phyloP scores from a whole-genome alignment of 1,140 invertebrate species.

The Lepidurus apus region DNA sequence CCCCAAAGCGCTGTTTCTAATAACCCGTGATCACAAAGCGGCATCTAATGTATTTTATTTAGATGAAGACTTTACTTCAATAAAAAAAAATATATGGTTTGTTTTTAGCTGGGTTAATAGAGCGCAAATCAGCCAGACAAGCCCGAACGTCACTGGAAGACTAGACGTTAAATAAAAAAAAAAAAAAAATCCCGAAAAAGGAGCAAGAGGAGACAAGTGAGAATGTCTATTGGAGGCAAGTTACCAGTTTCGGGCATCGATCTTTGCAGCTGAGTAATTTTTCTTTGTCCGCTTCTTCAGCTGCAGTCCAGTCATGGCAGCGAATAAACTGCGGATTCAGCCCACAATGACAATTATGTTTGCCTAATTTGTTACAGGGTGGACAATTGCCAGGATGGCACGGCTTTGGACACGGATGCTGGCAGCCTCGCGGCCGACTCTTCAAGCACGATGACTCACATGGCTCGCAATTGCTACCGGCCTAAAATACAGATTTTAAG shows the following conservation, averaged over 20 bases:
- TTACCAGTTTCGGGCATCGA: conserved; percentile 77
- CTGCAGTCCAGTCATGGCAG: conserved; percentile 59
- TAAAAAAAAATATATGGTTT: too few relatives aligned
- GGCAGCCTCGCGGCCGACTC: conserved; percentile 65
- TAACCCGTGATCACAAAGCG: too few relatives aligned
- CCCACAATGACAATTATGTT: conserved; percentile 71
- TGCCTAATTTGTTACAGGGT: conserved; percentile 62
- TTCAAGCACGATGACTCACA: conserved; percentile 67
- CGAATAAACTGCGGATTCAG: conserved; percentile 64
- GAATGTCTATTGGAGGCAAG: conserved; percentile 36
- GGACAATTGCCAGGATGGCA: conserved; percentile 47
- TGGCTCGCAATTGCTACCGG: conserved; percentile 56
- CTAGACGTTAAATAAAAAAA: background rate
- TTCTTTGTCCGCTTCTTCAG: conserved; percentile 48
- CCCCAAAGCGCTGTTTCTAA: too few relatives aligned
- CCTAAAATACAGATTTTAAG: conserved; percentile 37
- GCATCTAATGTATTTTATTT: too few relatives aligned
- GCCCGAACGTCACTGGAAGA: background rate
- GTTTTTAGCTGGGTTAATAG: too few relatives aligned
- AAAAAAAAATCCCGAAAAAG: background rate
- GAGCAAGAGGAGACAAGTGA: background rate
- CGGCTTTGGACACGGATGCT: conserved; percentile 61
- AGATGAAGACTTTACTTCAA: too few relatives aligned
- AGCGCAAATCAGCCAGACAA: background rate
- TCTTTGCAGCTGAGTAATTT: conserved; percentile 66